Percentiles rank a stretch among this genome's conserved stretches.
Conservation (phyloP, 1,140 invertebrate genomes). For the Probaryconus sp. region DNA sequence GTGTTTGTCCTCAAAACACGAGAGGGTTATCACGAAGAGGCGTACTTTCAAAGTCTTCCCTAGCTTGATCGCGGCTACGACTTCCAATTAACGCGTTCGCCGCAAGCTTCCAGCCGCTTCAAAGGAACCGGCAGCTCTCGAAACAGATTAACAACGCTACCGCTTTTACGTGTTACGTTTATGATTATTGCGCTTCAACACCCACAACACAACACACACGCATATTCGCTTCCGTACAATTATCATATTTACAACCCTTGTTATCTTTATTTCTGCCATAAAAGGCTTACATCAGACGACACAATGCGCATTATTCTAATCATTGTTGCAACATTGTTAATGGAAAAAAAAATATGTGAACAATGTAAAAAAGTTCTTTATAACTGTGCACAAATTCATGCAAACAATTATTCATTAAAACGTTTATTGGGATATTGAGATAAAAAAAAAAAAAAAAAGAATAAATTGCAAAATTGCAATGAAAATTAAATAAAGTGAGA, state of each 20-base stretch:
- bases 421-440: too few relatives aligned
- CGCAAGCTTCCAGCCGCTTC: slow-evolving; percentile 53
- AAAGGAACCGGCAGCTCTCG: slow-evolving; percentile 64
- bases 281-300: slow-evolving; percentile 1
- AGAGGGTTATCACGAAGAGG: slow-evolving; percentile 55
- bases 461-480: too few relatives aligned
- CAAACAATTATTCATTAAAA: too few relatives aligned
- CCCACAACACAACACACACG: slow-evolving; percentile 13
- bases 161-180: slow-evolving; percentile 68
- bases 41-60: slow-evolving; percentile 62
- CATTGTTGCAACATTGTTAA: too few relatives aligned
- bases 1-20: slow-evolving; percentile 51
- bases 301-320: slow-evolving; percentile 6
- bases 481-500: too few relatives aligned
- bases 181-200: slow-evolving; percentile 50
- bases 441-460: too few relatives aligned
- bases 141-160: slow-evolving; percentile 67
- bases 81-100: slow-evolving; percentile 75
- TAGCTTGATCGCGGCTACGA: slow-evolving; percentile 65
- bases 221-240: slow-evolving; percentile 26
- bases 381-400: too few relatives aligned
- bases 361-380: too few relatives aligned
- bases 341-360: too few relatives aligned
- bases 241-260: slow-evolving; percentile 36
- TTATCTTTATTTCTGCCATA: slow-evolving; percentile 16